Evolutionary conservation across 2,113 vertebrate genomes (phyloP).

Genomic region (Benitochromis conjunctus): DNA sequence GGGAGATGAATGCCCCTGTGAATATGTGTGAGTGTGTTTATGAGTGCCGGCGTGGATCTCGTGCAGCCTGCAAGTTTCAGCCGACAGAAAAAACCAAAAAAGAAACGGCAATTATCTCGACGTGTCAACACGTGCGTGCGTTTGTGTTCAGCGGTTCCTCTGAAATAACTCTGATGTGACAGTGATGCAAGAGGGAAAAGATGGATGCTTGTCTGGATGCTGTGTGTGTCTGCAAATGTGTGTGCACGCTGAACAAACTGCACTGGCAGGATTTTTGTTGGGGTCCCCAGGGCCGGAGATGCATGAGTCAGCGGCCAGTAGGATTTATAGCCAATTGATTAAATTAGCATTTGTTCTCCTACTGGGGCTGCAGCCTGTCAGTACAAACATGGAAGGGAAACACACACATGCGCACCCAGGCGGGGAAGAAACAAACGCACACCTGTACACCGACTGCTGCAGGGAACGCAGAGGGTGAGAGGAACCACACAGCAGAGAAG

Average conservation of each 20-base stretch:
- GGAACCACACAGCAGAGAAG: slow-evolving; percentile 6
- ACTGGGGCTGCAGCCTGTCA: slow-evolving; percentile 69
- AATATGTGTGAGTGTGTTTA: neutral
- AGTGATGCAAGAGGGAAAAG: slow-evolving; percentile 17
- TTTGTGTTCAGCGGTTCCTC: neutral
- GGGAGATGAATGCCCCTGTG: slow-evolving; percentile 12
- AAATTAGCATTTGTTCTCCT: slow-evolving; percentile 97
- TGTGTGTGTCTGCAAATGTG: neutral
- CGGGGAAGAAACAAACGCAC: slow-evolving; percentile 13
- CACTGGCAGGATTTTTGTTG: slow-evolving; percentile 76
- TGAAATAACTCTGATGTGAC: slow-evolving; percentile 18
- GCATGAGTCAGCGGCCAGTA: slow-evolving; percentile 89
- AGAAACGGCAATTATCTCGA: slow-evolving; percentile 11
- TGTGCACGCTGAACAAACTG: slow-evolving; percentile 63
- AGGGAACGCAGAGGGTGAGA: neutral
- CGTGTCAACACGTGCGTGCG: slow-evolving; percentile 20
- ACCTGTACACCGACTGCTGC: slow-evolving; percentile 19
- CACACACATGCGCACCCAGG: neutral
- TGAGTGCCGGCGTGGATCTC: slow-evolving; percentile 8
- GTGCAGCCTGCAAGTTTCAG: neutral
- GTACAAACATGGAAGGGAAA: slow-evolving; percentile 44
- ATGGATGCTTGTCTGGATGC: slow-evolving; percentile 18
- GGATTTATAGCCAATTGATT: slow-evolving; percentile 96
- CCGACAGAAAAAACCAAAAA: neutral
- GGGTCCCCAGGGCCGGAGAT: slow-evolving; percentile 76